phyloP scores from a whole-genome alignment of 2,113 vertebrate genomes.

The Larimichthys crocea region DNA sequence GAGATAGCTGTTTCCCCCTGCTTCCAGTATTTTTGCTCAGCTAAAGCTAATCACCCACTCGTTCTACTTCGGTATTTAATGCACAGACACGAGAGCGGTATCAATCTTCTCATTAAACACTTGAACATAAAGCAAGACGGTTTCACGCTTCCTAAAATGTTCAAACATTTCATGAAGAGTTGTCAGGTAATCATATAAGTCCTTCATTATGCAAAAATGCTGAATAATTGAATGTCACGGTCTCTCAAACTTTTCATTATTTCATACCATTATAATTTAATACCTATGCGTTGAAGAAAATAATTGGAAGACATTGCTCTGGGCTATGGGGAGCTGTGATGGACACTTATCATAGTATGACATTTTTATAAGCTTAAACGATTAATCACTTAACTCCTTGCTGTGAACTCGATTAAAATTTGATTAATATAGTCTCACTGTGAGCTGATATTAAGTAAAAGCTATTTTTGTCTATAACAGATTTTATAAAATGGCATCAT shows the following conservation, averaged over 20 bases:
- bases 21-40: background rate
- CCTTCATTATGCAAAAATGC: background rate
- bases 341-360: constrained; percentile 36
- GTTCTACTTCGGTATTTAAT: background rate
- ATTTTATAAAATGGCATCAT: background rate
- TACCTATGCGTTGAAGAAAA: background rate
- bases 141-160: background rate
- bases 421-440: constrained; percentile 20
- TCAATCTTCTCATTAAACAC: background rate
- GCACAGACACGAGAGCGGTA: background rate
- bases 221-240: background rate
- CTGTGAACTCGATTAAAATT: constrained; percentile 53
- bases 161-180: background rate
- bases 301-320: constrained; percentile 27
- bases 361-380: constrained; percentile 33
- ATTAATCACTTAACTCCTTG: constrained; percentile 47
- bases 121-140: background rate
- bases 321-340: constrained; percentile 10
- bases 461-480: constrained; percentile 13
- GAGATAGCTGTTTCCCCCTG: background rate
- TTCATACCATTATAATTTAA: constrained; percentile 24
- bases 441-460: background rate
- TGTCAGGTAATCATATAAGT: background rate
- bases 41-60: background rate
- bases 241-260: constrained; percentile 2